Evolutionary conservation across 2,113 vertebrate genomes (phyloP).

Genomic region (Apus apus): DNA sequence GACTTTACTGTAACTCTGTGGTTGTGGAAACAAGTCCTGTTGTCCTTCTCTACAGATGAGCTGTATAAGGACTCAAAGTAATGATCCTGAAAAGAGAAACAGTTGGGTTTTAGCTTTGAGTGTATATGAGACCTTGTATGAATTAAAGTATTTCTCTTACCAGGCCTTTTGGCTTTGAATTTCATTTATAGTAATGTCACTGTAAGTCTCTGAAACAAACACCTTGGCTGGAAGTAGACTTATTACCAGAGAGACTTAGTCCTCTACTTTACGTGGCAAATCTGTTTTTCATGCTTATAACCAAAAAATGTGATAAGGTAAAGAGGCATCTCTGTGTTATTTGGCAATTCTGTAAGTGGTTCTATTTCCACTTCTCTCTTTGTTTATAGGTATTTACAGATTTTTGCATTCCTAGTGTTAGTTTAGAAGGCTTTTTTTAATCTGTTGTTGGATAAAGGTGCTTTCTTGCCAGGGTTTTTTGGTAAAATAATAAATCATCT

Average conservation of each 20-base stretch:
- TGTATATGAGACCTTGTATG: not conserved
- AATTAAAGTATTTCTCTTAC: not conserved
- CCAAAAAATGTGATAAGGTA: not conserved
- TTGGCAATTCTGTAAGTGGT: not conserved
- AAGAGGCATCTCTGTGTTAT: not conserved
- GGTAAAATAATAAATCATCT: not conserved
- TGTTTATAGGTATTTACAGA: not conserved
- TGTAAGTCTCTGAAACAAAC: not conserved
- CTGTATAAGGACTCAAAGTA: not conserved
- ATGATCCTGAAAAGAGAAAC: not conserved
- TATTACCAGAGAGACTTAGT: not conserved
- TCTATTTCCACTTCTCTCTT: not conserved
- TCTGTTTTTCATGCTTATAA: not conserved
- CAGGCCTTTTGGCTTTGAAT: not conserved
- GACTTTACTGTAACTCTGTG: not conserved
- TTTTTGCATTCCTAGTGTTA: not conserved
- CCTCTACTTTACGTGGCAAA: not conserved
- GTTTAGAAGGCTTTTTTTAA: not conserved
- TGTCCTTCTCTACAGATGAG: not conserved
- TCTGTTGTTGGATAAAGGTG: not conserved
- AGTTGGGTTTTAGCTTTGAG: not conserved
- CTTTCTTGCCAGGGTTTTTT: not conserved
- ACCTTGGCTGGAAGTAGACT: not conserved
- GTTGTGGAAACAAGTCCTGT: not conserved
- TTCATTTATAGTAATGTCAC: not conserved